Evolutionary conservation across 2,888 invertebrate genomes (phyloP).

Genomic region (Psococerastis gibbosa): DNA sequence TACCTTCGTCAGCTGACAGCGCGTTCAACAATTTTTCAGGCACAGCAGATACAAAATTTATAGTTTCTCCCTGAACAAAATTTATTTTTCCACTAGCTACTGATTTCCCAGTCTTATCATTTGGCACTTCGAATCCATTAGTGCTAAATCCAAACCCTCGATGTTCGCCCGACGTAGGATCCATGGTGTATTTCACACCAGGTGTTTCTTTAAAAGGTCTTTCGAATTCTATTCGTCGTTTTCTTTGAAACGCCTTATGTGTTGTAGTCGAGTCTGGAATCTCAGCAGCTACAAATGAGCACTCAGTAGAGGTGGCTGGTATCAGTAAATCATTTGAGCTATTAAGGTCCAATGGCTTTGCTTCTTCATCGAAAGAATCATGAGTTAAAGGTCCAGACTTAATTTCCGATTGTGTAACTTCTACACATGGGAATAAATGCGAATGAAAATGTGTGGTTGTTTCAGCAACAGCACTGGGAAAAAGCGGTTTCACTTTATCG

Average conservation of each 20-base stretch:
- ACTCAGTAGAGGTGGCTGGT: not conserved
- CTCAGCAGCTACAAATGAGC: not conserved
- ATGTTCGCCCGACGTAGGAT: slow-evolving; percentile 27
- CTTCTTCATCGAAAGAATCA: too few relatives aligned
- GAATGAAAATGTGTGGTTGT: not conserved
- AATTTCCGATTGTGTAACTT: too few relatives aligned
- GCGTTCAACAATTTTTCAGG: too few relatives aligned
- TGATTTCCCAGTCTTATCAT: not conserved
- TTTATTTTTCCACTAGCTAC: too few relatives aligned
- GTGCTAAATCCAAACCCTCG: slow-evolving; percentile 34
- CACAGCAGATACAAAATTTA: too few relatives aligned
- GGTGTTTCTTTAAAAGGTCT: not conserved
- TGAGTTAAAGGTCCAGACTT: too few relatives aligned
- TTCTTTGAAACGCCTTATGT: slow-evolving; percentile 32
- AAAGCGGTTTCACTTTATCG: slow-evolving; percentile 13
- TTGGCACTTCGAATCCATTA: too few relatives aligned
- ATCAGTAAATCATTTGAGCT: not conserved
- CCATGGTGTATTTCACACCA: slow-evolving; percentile 25
- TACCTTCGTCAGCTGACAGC: too few relatives aligned
- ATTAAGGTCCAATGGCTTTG: not conserved
- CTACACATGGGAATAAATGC: too few relatives aligned
- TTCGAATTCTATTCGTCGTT: slow-evolving; percentile 30
- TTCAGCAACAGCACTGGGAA: slow-evolving; percentile 12
- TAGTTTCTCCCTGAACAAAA: too few relatives aligned
- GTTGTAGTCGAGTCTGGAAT: slow-evolving; percentile 15